phyloP scores from a whole-genome alignment of 1,140 invertebrate genomes.

The Metaphire vulgaris region DNA sequence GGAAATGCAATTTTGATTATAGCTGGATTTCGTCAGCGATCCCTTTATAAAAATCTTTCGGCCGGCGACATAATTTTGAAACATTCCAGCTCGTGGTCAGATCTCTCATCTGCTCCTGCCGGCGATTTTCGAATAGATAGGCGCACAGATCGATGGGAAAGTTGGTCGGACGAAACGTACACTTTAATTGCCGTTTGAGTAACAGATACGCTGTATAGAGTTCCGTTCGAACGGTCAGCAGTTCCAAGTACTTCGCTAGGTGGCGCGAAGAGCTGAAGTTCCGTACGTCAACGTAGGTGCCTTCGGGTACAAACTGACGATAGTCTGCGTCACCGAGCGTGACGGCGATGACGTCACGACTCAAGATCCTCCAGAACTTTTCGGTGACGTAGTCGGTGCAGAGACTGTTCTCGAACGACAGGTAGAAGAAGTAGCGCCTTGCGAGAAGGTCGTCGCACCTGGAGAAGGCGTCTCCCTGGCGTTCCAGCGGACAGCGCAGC shows the following conservation, averaged over 20 bases:
- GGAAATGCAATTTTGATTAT: too few species aligned
- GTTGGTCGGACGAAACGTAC: background rate
- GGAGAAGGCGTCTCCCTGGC: background rate
- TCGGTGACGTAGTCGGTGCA: constrained; percentile 13
- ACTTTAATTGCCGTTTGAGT: background rate
- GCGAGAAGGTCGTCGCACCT: background rate
- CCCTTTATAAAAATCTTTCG: background rate
- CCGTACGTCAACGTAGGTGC: background rate
- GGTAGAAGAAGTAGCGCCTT: constrained; percentile 1
- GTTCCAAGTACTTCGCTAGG: background rate
- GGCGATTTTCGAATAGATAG: background rate
- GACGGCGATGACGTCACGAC: background rate
- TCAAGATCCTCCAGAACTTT: background rate
- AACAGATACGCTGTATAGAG: background rate
- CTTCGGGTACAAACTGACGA: background rate
- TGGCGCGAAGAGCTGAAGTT: background rate
- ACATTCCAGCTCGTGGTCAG: background rate
- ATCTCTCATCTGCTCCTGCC: background rate
- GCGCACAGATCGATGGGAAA: background rate
- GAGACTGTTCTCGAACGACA: background rate
- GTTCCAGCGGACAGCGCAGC: background rate
- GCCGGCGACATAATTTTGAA: background rate
- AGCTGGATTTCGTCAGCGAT: background rate
- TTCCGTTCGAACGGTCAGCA: background rate
- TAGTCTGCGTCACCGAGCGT: constrained; percentile 5